Evolutionary conservation across 2,888 invertebrate genomes (phyloP).

Genomic region (Stenotaenia linearis): DNA sequence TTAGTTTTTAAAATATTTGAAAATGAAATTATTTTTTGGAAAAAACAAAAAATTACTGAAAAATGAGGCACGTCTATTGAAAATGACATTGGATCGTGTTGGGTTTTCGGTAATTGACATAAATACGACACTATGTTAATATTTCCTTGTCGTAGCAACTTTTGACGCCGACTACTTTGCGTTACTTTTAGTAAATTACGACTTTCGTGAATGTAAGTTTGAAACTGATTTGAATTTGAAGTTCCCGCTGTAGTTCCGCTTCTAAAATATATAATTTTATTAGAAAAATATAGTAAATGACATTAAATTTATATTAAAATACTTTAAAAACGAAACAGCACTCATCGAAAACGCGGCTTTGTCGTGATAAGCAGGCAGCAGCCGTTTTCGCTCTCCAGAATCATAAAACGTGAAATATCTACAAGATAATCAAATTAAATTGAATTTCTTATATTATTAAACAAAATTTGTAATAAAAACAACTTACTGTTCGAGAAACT

Average conservation of each 20-base stretch:
- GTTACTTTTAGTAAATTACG: background rate
- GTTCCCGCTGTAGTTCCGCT: too few species aligned
- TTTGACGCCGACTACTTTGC: conserved; percentile 52
- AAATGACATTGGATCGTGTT: conserved; percentile 81
- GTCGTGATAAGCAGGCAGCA: conserved; percentile 84
- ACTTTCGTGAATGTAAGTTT: background rate
- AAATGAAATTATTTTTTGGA: background rate
- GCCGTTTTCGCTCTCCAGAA: conserved; percentile 61
- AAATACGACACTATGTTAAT: conserved; percentile 74
- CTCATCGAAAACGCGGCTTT: conserved; percentile 69
- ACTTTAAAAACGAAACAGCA: conserved; percentile 41
- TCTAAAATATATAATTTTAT: too few species aligned
- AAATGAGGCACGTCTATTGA: conserved; percentile 78
- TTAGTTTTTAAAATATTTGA: background rate
- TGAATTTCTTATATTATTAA: too few species aligned
- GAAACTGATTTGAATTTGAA: background rate
- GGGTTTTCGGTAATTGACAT: conserved; percentile 74
- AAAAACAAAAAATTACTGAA: conserved; percentile 53
- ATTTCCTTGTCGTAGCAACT: conserved; percentile 66
- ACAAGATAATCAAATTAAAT: conserved; percentile 21
- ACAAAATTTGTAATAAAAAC: background rate
- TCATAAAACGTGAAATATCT: conserved; percentile 74
- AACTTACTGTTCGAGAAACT: conserved; percentile 68
- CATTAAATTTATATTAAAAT: background rate
- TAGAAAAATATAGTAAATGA: too few species aligned